A percentile compares a stretch with the other conserved stretches of the same genome.
Evolutionary conservation across 2,113 vertebrate species (phyloP).

Genomic region (Megaceryle maxima): DNA sequence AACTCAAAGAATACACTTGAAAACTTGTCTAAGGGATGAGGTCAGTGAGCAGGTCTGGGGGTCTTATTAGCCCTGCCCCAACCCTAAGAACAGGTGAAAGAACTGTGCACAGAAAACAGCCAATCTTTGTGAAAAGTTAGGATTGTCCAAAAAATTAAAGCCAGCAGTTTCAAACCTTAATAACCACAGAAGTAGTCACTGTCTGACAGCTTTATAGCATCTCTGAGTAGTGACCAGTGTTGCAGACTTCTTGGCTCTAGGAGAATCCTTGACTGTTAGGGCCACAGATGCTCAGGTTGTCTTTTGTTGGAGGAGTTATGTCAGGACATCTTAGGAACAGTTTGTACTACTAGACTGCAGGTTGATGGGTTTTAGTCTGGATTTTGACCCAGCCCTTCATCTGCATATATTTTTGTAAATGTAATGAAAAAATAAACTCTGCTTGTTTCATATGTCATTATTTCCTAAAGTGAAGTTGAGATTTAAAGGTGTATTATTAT

Average conservation of each 20-base stretch:
- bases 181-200: not conserved
- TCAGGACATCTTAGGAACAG: not conserved
- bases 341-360: not conserved
- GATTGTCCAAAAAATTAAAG: not conserved
- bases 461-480: not conserved
- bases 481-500: not conserved
- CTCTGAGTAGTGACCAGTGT: not conserved
- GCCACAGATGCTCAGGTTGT: not conserved
- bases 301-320: not conserved
- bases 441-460: not conserved
- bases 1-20: not conserved
- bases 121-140: not conserved
- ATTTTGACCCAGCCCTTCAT: not conserved
- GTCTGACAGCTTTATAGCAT: not conserved
- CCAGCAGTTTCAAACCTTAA: not conserved
- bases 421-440: not conserved
- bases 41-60: not conserved
- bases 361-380: not conserved
- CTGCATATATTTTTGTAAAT: not conserved
- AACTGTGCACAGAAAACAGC: not conserved
- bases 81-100: not conserved
- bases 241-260: not conserved
- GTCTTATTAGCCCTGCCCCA: not conserved
- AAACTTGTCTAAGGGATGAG: not conserved
- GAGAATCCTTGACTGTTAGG: not conserved